Conservation (phyloP, 2,113 vertebrate genomes). For the Aegypius monachus region DNA sequence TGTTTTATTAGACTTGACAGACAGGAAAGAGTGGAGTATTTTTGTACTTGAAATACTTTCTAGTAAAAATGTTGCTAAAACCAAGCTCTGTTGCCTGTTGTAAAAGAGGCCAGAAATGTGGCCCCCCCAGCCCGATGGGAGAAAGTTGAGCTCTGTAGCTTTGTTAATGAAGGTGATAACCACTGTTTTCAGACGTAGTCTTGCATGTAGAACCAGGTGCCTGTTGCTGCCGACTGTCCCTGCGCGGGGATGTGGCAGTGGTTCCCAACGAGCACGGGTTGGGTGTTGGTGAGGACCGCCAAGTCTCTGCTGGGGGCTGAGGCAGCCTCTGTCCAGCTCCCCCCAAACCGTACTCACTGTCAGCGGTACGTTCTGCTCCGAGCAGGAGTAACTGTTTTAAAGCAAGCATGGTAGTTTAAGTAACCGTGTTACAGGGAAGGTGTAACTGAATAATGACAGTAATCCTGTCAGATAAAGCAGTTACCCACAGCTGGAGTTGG, state of each 20-base stretch:
- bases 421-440: background rate
- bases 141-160: background rate
- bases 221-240: fast-evolving
- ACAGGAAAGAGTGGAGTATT: background rate
- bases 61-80: background rate
- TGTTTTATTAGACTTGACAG: background rate
- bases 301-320: no score
- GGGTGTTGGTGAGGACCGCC: background rate
- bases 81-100: background rate
- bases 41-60: background rate
- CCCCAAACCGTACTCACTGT: no score
- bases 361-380: fast-evolving
- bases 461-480: background rate
- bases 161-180: background rate
- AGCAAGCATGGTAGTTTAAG: background rate
- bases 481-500: background rate
- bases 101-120: background rate
- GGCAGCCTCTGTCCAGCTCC: background rate
- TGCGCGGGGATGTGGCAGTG: fast-evolving
- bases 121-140: background rate
- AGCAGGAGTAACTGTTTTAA: background rate
- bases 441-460: background rate
- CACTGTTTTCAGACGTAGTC: background rate
- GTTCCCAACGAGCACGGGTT: fast-evolving
- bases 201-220: background rate